Percentiles rank a stretch among this genome's conserved stretches.
phyloP scores from a whole-genome alignment of 92 coral and sea anemone species.

The Heteractis magnifica region DNA sequence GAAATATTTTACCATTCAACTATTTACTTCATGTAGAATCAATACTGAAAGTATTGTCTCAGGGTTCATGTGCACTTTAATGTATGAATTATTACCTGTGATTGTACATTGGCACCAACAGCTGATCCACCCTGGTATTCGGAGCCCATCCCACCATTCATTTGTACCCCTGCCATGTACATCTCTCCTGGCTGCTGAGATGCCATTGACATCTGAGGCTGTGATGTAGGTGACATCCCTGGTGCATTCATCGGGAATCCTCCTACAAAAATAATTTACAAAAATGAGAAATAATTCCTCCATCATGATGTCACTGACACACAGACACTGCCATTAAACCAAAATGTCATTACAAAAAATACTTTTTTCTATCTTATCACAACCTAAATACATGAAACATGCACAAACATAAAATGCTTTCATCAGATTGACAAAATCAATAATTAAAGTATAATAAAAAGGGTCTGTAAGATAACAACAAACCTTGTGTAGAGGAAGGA shows the following conservation, averaged over 20 bases:
- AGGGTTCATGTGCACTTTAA: background rate
- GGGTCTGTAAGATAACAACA: background rate
- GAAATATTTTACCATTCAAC: no score
- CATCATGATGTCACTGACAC: background rate
- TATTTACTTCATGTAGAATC: no score
- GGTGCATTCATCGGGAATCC: constrained; percentile 50
- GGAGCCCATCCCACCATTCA: constrained; percentile 93
- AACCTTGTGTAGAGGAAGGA: constrained; percentile 90
- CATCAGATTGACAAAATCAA: no score
- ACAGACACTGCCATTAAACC: background rate
- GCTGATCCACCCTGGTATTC: constrained; percentile 90
- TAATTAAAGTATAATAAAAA: background rate
- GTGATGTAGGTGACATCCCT: constrained; percentile 87
- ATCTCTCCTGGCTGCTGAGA: constrained; percentile 91
- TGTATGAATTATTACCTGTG: constrained; percentile 69
- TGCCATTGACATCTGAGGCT: constrained; percentile 93
- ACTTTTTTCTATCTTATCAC: background rate
- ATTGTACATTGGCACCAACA: constrained; percentile 98
- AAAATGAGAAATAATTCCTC: background rate
- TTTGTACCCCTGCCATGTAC: constrained; percentile 94
- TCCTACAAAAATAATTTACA: constrained; percentile 3
- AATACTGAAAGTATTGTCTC: no score
- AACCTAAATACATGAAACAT: background rate
- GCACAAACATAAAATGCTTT: no score
- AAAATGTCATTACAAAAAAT: no score